Evolutionary conservation across 2,113 vertebrate genomes (phyloP), one percentile per base, ranked within the genome.

Genomic region (Psophia crepitans): DNA sequence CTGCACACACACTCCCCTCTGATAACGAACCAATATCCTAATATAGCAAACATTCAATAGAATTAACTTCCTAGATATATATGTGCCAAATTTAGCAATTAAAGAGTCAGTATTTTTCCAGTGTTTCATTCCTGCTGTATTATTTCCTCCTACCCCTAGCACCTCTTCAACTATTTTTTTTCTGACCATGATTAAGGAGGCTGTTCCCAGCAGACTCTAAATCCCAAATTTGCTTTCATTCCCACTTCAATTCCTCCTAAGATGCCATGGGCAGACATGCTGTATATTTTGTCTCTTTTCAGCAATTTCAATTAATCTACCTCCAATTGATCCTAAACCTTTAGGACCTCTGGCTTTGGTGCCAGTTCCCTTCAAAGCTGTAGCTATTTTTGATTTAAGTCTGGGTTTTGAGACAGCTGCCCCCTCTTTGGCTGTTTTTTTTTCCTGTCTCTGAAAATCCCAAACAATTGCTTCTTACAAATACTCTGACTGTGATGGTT

Each of bases 381-480:
- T 56, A 76, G 65, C 70, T 53, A 24, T 1, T 77, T 91, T 92
- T 79, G 27, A 77, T 83, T 74, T 70, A 75, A 88, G 61, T 57
- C 41, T 90, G 24, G 0, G 15, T 76, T 94, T 91, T 78, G 61
- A 95, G 79, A 66, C 85, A 96, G 92, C 90, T 96, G 93, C 43
- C 94, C 79, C 75, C 54, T 77, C 89, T 84, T 32, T 54, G 53
- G 9, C 16, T 30, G 49, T 27, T 53, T 28, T 14, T 30, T 84
- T 69, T 80, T 11, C 27, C 37, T 18, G 54, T 12, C 58, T 80
- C 87, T 81, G 68, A 81, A 90, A 91, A 88, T 80, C 79, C 32
- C 12, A 17, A 91, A 94, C 87, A 96, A 94, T 96, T 90, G 51
- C 85, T 94, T 76, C 82, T 94, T 88, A 87, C 70, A 93, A 94